Conservation (phyloP, 1,140 invertebrate genomes). For the Micrasema longulum region DNA sequence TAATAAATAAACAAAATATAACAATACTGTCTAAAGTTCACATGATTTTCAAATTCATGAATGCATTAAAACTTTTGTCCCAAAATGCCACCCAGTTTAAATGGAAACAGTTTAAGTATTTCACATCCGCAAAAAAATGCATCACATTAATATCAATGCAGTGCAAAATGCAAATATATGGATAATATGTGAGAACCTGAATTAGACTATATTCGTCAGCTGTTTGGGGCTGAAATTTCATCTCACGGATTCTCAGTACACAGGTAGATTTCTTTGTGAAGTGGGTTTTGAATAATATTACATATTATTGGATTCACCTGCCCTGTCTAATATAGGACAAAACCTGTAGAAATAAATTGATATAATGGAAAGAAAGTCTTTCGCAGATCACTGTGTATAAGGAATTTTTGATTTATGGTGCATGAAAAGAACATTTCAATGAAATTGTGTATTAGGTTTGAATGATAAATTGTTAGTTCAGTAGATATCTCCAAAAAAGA, state of each 20-base stretch:
- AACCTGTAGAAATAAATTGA: too few relatives aligned
- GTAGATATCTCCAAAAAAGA: too few relatives aligned
- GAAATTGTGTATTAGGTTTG: too few relatives aligned
- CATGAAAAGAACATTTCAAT: too few relatives aligned
- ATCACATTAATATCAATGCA: conserved; percentile 1
- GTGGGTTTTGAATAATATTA: conserved; percentile 20
- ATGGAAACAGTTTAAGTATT: background rate
- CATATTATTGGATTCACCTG: background rate
- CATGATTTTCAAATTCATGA: background rate
- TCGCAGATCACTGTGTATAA: background rate
- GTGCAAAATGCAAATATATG: conserved; percentile 20
- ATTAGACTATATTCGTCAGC: background rate
- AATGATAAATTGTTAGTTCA: too few relatives aligned
- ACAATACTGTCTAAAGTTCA: too few relatives aligned
- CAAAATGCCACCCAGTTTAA: conserved; percentile 25
- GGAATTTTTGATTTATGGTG: too few relatives aligned
- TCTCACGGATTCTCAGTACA: conserved; percentile 13
- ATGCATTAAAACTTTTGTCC: conserved; percentile 2
- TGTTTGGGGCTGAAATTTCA: background rate
- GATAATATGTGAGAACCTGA: conserved; percentile 19
- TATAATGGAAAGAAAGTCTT: background rate
- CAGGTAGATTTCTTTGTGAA: conserved; percentile 11
- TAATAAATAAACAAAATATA: too few relatives aligned
- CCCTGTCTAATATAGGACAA: background rate
- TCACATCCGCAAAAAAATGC: conserved; percentile 14